Base-by-base conservation (phyloP, 2,797 vertebrate genomes). In the Tadarida brasiliensis region DNA sequence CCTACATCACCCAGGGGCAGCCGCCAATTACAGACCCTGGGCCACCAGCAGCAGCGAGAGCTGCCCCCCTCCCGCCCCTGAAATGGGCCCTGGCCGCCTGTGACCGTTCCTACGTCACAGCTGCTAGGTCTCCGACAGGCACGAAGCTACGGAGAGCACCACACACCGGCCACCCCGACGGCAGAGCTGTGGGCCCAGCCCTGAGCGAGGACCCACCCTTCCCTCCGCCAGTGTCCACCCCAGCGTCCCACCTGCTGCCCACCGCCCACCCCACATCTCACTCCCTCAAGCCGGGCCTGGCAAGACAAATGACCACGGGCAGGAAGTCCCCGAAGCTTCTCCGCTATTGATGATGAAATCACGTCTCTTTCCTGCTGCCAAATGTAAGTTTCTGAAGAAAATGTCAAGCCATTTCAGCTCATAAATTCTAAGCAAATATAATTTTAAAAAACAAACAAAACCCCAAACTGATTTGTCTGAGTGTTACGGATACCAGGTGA, bases 151-250 rank as follows among this genome's bases (percentile, higher is more conserved):
- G 5, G 7, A 2, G 8, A 26, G 16, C 61, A 20, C 26, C 0
- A 1, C 11, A 22, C 1, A 0, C 33, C 7, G 5, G 44, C 73
- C 44, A 44, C 5, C 0, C 8, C 0, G 2, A 33, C 1, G 0
- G 28, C 24, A 5, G 57, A 65, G 16, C 63, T 1, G 3, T 2
- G 7, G 35, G 30, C 70, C 67, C 2, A 0, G 14, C 5, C 3
- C 7, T 0, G 33, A 44, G 22, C 2, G 11, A 30, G 10, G 26
- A 22, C 26, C 15, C 56, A 20, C 56, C 20, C 70, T 82, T 28
- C 3, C 56, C 22, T 7, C 44, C 5, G 57, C 20, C n/a, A 3
- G 12, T 2, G 0, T 22, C 24, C 4, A 6, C 20, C n/a, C 3
- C 14, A 12, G 39, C 3, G 30, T 14, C 59, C 59, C 19, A 17